phyloP scores from a whole-genome alignment of 2,888 invertebrate genomes.

The Dascillus cervinus region DNA sequence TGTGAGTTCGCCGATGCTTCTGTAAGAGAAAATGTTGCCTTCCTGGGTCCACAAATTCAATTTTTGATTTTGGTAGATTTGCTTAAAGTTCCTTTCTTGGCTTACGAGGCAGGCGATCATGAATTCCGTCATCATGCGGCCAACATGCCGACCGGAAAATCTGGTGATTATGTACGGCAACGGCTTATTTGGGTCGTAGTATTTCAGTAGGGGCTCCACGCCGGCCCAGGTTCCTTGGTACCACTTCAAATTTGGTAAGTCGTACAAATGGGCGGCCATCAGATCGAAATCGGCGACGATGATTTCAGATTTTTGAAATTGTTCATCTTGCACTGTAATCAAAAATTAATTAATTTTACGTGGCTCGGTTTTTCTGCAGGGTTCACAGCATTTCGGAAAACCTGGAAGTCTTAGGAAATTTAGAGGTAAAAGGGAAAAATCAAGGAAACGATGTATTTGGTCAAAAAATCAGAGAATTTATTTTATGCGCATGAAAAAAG shows the following conservation, averaged over 20 bases:
- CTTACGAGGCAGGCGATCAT: conserved; percentile 44
- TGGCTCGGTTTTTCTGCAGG: too few species aligned
- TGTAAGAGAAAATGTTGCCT: conserved; percentile 34
- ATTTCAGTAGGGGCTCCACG: conserved; percentile 32
- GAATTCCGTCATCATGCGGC: conserved; percentile 46
- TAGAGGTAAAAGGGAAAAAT: too few species aligned
- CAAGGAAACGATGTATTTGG: too few species aligned
- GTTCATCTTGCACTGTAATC: too few species aligned
- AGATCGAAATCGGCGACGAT: conserved; percentile 40
- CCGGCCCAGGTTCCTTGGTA: conserved; percentile 46
- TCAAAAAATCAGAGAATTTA: too few species aligned
- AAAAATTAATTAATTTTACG: too few species aligned
- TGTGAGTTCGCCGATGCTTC: conserved; percentile 42
- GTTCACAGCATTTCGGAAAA: too few species aligned
- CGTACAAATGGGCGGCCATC: conserved; percentile 34
- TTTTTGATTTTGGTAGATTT: conserved; percentile 36
- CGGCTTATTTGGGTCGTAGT: conserved; percentile 23
- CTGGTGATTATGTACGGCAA: conserved; percentile 33
- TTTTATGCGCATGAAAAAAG: too few species aligned
- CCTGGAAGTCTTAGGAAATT: too few species aligned
- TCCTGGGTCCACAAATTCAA: conserved; percentile 31
- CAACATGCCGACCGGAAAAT: conserved; percentile 42
- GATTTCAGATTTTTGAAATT: conserved; percentile 36
- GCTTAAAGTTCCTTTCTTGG: conserved; percentile 40
- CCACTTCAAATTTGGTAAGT: conserved; percentile 40